phyloP scores from a whole-genome alignment of 1,140 invertebrate genomes.

The Conus betulinus region DNA sequence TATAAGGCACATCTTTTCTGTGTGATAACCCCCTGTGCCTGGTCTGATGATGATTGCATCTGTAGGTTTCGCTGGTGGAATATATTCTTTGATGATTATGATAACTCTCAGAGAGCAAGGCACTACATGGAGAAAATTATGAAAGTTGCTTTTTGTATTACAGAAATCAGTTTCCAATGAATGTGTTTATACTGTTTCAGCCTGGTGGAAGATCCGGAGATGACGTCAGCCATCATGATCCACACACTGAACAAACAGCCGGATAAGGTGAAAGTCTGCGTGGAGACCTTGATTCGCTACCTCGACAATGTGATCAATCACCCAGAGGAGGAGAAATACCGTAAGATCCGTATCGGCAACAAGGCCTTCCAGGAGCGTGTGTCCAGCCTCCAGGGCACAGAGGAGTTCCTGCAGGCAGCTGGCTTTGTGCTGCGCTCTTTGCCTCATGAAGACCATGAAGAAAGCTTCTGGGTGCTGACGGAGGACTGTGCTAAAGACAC shows the following conservation, averaged over 20 bases:
- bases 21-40: too few species aligned
- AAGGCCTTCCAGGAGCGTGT: conserved; percentile 89
- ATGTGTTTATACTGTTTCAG: conserved; percentile 67
- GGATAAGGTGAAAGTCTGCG: conserved; percentile 88
- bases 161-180: background rate
- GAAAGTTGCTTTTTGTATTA: too few species aligned
- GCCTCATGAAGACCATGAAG: conserved; percentile 68
- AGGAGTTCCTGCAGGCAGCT: conserved; percentile 88
- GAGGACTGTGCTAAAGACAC: conserved; percentile 61
- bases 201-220: conserved; percentile 79
- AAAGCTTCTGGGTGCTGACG: conserved; percentile 70
- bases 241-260: conserved; percentile 89
- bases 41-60: too few species aligned
- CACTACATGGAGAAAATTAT: too few species aligned
- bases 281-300: conserved; percentile 92
- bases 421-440: conserved; percentile 81
- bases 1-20: too few species aligned
- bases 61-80: too few species aligned
- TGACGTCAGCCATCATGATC: conserved; percentile 79
- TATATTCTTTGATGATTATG: too few species aligned
- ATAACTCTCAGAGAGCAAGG: too few species aligned
- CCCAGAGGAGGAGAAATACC: conserved; percentile 91
- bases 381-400: conserved; percentile 84
- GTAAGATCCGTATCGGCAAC: conserved; percentile 91
- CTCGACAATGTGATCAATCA: conserved; percentile 92